Evolutionary conservation across 2,113 vertebrate species (phyloP).

Genomic region (Pluvialis apricaria): DNA sequence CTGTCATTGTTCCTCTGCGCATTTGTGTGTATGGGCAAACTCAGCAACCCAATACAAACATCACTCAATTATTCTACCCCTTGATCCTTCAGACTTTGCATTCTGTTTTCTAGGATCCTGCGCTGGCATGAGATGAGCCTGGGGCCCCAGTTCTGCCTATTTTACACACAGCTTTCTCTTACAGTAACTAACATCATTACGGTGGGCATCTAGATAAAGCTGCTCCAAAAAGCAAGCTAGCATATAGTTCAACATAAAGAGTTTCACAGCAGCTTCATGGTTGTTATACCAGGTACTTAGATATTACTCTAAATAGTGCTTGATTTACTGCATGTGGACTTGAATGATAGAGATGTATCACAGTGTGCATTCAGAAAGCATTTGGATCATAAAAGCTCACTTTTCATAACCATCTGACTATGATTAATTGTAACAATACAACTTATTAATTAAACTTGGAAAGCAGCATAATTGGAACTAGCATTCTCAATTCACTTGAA

Average conservation of each 20-base stretch:
- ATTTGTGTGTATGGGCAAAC: not conserved
- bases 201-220: not conserved
- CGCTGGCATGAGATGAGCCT: not conserved
- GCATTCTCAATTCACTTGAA: constrained; percentile 31
- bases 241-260: not conserved
- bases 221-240: not conserved
- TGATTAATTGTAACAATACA: constrained; percentile 57
- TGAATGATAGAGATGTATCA: not conserved
- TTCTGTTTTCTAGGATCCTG: not conserved
- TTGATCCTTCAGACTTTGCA: not conserved
- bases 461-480: constrained; percentile 39
- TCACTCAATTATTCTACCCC: too few relatives aligned
- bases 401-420: not conserved
- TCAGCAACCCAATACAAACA: not conserved
- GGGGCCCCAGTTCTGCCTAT: not conserved
- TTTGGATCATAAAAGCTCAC: not conserved
- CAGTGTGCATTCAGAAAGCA: not conserved
- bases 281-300: not conserved
- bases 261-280: not conserved
- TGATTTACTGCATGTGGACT: not conserved
- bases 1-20: not conserved
- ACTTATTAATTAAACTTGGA: constrained; percentile 65
- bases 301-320: not conserved
- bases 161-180: not conserved
- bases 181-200: rapidly evolving